Evolutionary conservation across 2,888 invertebrate genomes (phyloP).

Genomic region (Drosophila infuscata): DNA sequence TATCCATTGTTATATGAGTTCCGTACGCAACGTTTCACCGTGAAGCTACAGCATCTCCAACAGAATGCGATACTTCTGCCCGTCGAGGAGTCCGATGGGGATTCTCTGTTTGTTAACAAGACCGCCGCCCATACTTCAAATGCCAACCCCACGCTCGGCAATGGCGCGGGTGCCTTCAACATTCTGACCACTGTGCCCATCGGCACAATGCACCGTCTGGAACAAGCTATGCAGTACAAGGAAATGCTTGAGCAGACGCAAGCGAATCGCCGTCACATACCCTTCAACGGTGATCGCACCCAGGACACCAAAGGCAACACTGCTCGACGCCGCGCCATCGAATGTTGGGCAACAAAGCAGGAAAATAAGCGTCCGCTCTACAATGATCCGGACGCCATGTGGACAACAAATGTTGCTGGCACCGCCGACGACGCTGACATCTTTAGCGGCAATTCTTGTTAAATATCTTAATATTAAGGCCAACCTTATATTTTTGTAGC

Average conservation of each 20-base stretch:
- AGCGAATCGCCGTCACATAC: constrained; percentile 51
- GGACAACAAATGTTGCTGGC: constrained; percentile 2
- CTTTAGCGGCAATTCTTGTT: background rate
- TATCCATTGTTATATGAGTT: constrained; percentile 97
- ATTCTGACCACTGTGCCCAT: constrained; percentile 6
- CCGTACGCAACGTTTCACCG: constrained; percentile 87
- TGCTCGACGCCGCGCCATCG: constrained; percentile 63
- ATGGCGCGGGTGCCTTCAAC: background rate
- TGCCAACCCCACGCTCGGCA: background rate
- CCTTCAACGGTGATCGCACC: constrained; percentile 15
- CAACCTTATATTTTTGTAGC: constrained; percentile 20
- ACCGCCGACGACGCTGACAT: background rate
- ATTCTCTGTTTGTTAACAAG: constrained; percentile 28
- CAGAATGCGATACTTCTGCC: constrained; percentile 61
- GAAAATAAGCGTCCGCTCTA: constrained; percentile 62
- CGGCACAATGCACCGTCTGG: constrained; percentile 21
- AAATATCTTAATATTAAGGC: constrained; percentile 3
- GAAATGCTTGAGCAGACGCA: constrained; percentile 34
- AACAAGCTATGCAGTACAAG: constrained; percentile 45
- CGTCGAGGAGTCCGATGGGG: constrained; percentile 31
- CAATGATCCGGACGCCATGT: constrained; percentile 37
- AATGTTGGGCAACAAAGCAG: constrained; percentile 58
- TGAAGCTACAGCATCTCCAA: constrained; percentile 79
- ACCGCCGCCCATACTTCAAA: constrained; percentile 36
- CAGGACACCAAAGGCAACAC: background rate